Evolutionary conservation across 2,797 vertebrate genomes (phyloP).

Genomic region (Denticeps clupeoides): DNA sequence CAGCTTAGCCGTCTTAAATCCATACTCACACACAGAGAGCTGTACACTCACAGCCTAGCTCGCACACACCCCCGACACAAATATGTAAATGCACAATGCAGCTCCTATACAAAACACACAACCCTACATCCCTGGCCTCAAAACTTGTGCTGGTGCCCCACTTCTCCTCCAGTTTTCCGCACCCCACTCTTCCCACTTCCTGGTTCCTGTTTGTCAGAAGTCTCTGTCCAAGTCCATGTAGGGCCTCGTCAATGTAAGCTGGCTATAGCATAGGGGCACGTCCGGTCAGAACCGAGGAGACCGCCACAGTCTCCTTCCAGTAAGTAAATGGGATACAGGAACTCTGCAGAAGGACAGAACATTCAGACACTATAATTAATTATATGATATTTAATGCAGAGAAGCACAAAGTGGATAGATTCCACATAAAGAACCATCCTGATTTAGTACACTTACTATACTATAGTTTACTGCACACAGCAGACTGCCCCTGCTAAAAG

Average conservation of each 20-base stretch:
- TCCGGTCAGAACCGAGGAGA: constrained; percentile 86
- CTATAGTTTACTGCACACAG: too few relatives aligned
- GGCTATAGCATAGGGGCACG: constrained; percentile 85
- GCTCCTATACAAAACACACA: not conserved
- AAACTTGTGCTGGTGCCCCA: not conserved
- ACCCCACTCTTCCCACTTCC: constrained; percentile 3
- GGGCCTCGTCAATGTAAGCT: constrained; percentile 95
- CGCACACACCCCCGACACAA: constrained; percentile 2
- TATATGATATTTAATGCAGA: too few relatives aligned
- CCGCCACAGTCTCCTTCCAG: constrained; percentile 98
- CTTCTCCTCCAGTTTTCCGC: not conserved
- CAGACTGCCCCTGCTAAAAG: too few relatives aligned
- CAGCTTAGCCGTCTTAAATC: constrained; percentile 15
- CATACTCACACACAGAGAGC: constrained; percentile 1
- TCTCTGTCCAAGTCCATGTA: constrained; percentile 96
- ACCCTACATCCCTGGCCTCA: not conserved
- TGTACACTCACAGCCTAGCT: constrained; percentile 4
- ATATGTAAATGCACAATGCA: not conserved
- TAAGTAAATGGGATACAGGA: constrained; percentile 98
- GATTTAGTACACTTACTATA: too few relatives aligned
- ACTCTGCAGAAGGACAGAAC: too few relatives aligned
- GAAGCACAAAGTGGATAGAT: too few relatives aligned
- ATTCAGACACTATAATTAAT: too few relatives aligned
- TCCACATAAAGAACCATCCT: too few relatives aligned
- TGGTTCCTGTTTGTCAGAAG: constrained; percentile 77